A percentile compares a stretch with the other conserved stretches of the same genome.
Conservation (phyloP, 2,888 invertebrate genomes). For the Athripsodes cinereus region DNA sequence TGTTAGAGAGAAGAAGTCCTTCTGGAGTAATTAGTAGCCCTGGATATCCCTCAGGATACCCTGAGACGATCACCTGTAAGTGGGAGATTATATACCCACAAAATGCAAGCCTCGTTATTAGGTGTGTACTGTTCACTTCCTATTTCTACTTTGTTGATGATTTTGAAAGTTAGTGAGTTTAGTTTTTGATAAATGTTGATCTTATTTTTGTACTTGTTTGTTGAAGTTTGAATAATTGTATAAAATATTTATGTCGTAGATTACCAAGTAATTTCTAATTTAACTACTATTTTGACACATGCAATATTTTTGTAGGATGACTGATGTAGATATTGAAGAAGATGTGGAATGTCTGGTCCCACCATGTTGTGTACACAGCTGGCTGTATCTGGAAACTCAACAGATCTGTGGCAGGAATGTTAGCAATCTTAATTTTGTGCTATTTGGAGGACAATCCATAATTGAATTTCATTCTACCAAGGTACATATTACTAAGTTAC, state of each 20-base stretch:
- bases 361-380: conserved; percentile 22
- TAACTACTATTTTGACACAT: no score
- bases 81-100: conserved; percentile 19
- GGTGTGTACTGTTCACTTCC: conserved; percentile 6
- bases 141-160: no score
- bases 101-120: conserved; percentile 15
- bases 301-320: conserved; percentile 18
- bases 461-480: conserved; percentile 23
- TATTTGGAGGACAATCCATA: conserved; percentile 1
- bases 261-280: no score
- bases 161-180: no score
- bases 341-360: conserved; percentile 15
- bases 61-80: conserved; percentile 22
- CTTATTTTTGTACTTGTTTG: no score
- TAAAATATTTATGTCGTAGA: no score
- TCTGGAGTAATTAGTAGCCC: conserved; percentile 21
- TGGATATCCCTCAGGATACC: conserved; percentile 21
- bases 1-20: conserved; percentile 7
- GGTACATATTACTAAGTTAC: conserved; percentile 3
- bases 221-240: no score
- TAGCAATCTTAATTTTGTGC: conserved; percentile 2
- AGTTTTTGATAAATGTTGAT: no score
- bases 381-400: conserved; percentile 15
- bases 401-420: conserved; percentile 20
- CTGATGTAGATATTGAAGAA: conserved; percentile 23